These are phyloP conservation scores for Athrips mouffetella DNA, from an alignment of 2,888 invertebrate species.

Conservation along the genomic window DNA sequence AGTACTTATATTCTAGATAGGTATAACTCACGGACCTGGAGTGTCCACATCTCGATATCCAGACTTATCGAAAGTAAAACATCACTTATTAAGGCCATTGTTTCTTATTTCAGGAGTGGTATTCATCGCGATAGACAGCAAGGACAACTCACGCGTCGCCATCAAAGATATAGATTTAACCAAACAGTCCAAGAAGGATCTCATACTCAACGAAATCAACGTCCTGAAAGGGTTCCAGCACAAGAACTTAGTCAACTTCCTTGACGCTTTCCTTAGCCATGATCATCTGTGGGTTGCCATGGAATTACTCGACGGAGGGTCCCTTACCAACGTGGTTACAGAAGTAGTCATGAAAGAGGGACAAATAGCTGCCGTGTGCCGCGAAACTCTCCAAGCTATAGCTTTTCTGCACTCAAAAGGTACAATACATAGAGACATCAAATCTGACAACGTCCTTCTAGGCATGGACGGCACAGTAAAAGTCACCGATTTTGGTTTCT, in stretches of 20 bases:
- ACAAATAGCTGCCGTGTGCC: conserved; percentile 96
- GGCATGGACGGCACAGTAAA: conserved; percentile 95
- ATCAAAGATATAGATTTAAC: conserved; percentile 97
- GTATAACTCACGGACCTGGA: too few relatives aligned
- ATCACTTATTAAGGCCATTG: too few relatives aligned
- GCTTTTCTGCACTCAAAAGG: conserved; percentile 93
- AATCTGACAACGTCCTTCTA: conserved; percentile 97
- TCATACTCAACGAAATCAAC: conserved; percentile 96
- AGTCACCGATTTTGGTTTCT: conserved; percentile 98
- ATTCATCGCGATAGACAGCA: conserved; percentile 90
- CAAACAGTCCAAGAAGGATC: conserved; percentile 96
- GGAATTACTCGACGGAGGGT: conserved; percentile 97
- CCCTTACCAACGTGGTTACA: conserved; percentile 97
- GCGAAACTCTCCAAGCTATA: conserved; percentile 90
- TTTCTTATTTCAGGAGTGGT: conserved; percentile 84
- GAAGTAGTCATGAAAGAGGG: conserved; percentile 98
- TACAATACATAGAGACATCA: conserved; percentile 96
- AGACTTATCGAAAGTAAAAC: too few relatives aligned
- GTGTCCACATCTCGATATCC: too few relatives aligned
- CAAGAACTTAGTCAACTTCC: conserved; percentile 96
- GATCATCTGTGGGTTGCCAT: conserved; percentile 98
- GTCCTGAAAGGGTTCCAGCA: conserved; percentile 95
- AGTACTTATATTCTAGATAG: too few relatives aligned
- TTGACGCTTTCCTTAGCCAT: conserved; percentile 94
- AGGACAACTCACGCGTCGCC: conserved; percentile 88